Percentiles rank a stretch among this genome's conserved stretches.
Conservation (phyloP, 2,113 vertebrate genomes). For the Ochotona princeps region DNA sequence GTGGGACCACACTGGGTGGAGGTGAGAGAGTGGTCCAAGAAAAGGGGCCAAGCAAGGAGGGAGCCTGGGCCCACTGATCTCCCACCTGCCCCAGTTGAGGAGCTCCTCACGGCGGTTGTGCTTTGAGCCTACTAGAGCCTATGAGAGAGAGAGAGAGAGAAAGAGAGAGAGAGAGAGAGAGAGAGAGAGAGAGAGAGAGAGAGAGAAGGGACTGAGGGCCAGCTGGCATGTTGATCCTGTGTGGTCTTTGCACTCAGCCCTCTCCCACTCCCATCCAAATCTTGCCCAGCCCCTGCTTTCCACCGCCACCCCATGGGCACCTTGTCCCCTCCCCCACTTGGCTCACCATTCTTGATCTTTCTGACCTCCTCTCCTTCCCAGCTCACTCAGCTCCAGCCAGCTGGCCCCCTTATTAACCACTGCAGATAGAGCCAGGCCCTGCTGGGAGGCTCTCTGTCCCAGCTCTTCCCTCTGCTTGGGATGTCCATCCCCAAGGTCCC, state of each 20-base stretch:
- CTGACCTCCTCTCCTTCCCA: neutral
- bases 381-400: neutral
- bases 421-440: neutral
- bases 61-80: neutral
- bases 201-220: neutral
- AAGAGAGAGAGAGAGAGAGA: neutral
- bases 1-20: conserved; percentile 41
- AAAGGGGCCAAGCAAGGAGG: neutral
- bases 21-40: neutral
- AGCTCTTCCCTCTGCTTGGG: neutral
- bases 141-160: neutral
- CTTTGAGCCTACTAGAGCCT: neutral
- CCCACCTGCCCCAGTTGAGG: conserved; percentile 36
- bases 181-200: neutral
- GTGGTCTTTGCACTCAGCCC: neutral
- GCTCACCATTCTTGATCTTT: neutral
- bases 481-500: neutral
- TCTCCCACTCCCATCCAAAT: neutral
- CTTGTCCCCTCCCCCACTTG: neutral
- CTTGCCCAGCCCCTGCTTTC: neutral
- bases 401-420: neutral
- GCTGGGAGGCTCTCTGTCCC: too few species aligned
- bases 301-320: too few species aligned
- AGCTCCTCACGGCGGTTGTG: neutral
- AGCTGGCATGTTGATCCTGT: neutral